Percentiles rank a stretch among this genome's conserved stretches.
Evolutionary conservation across 2,113 vertebrate genomes (phyloP).

Genomic region (Erinaceus europaeus): DNA sequence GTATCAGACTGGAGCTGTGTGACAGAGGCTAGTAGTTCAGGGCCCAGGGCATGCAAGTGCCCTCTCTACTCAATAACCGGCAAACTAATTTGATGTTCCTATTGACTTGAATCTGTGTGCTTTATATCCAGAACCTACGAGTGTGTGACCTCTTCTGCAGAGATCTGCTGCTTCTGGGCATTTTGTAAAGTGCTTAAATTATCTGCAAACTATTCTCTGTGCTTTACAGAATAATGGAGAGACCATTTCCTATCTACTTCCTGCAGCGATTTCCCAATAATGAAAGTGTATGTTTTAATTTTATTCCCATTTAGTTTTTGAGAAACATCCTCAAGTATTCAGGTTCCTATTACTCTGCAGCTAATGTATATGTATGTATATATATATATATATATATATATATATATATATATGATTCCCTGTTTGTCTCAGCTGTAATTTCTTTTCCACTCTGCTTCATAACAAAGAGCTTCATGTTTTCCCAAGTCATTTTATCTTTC

Average conservation of each 20-base stretch:
- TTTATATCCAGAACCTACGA: slow-evolving; percentile 43
- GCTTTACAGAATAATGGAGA: slow-evolving; percentile 57
- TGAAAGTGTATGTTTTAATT: slow-evolving; percentile 42
- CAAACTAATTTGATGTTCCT: slow-evolving; percentile 58
- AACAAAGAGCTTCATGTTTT: slow-evolving; percentile 48
- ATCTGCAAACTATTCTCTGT: slow-evolving; percentile 34
- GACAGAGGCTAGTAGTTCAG: slow-evolving; percentile 39
- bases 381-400: too few species aligned
- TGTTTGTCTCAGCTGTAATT: not conserved
- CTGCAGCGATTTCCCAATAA: not conserved
- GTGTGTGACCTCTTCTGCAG: slow-evolving; percentile 55
- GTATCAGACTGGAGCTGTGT: not conserved
- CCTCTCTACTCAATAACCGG: slow-evolving; percentile 48
- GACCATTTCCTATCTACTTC: slow-evolving; percentile 26
- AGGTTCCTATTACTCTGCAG: not conserved
- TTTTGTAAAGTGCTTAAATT: slow-evolving; percentile 60
- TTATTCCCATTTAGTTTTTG: slow-evolving; percentile 35
- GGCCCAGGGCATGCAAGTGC: not conserved
- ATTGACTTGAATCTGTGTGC: slow-evolving; percentile 62
- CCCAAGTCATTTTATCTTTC: not conserved
- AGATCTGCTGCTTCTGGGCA: slow-evolving; percentile 45
- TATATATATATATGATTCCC: slow-evolving; percentile 9
- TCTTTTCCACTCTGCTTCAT: slow-evolving; percentile 18
- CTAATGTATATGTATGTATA: too few species aligned
- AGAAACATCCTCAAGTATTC: slow-evolving; percentile 6